Evolutionary conservation across 2,797 vertebrate species (phyloP), one percentile per base, ranked within the genome.

Genomic region (Sebastes paucispinis): DNA sequence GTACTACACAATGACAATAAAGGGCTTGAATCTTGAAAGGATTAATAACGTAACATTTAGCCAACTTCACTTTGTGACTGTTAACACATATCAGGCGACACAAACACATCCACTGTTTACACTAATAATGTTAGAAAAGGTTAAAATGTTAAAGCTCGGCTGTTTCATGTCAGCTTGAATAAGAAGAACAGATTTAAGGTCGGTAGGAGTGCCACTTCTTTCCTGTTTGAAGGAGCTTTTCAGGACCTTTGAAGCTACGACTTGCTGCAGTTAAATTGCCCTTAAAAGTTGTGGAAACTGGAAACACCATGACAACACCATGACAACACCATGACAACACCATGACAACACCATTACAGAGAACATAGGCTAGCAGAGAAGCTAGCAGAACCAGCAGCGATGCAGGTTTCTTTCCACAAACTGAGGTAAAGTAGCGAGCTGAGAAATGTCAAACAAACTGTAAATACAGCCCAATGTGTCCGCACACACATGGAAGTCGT

Each of bases 361-460:
- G 5, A 67, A 7, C n/a, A 34, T 1, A 5, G 1, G 63, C n/a
- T 36, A 50, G 77, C 59, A 34, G 3, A 10, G 1, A 70, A 65
- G 75, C 78, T 83, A 88, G 62, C 59, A 70, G 2, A 32, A 76
- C 25, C n/a, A 80, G n/a, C 36, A 59, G 13, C 22, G 5, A 3
- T 5, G 29, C 1, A 3, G 2, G 54, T 22, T 65, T 75, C 0
- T 47, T 50, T 20, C 11, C 8, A 9, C 14, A 13, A 3, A 3
- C 1, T 6, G 25, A 1, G 7, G 55, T 7, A 8, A 43, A 0
- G 18, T 6, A 47, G 22, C 5, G 4, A 22, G 8, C 39, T 8
- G 5, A 34, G 3, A 27, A n/a, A 60, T 20, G 16, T 22, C 4
- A 62, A 4, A 1, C 5, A 6, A 2, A 8, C 5, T 7, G 1